A percentile compares a stretch with the other conserved stretches of the same genome.
phyloP scores from a whole-genome alignment of 2,113 vertebrate species.

The Salvelinus namaycush region DNA sequence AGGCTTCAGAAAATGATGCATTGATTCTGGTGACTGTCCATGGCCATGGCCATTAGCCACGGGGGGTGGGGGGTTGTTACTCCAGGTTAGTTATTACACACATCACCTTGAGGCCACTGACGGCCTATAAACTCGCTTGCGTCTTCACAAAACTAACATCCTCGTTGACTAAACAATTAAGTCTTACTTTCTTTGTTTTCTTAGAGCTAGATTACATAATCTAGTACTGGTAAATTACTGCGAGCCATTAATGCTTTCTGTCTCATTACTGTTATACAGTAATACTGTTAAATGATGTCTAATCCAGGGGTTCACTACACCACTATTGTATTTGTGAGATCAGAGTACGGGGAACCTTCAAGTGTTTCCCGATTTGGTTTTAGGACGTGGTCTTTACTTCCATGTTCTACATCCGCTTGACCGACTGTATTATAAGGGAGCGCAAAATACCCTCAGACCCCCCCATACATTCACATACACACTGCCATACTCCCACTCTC shows the following conservation, averaged over 20 bases:
- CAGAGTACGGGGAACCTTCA: not conserved
- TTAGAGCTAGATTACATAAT: no score
- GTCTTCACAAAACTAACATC: no score
- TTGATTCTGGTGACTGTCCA: constrained; percentile 34
- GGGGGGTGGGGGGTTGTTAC: not conserved
- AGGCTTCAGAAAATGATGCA: constrained; percentile 18
- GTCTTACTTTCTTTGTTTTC: no score
- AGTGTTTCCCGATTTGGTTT: not conserved
- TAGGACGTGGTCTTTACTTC: not conserved
- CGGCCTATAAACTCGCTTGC: no score
- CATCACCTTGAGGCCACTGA: not conserved
- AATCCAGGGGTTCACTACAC: no score
- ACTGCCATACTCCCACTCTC: not conserved
- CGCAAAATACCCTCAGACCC: not conserved
- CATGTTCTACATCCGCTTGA: not conserved
- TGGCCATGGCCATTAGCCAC: constrained; percentile 10
- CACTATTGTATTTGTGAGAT: no score
- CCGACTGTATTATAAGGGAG: not conserved
- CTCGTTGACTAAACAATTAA: no score
- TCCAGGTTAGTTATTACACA: not conserved
- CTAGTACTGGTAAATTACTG: no score
- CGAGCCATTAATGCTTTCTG: no score
- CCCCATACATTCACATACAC: not conserved
- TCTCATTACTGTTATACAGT: no score
- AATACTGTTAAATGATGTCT: no score